Evolutionary conservation across 2,797 vertebrate genomes (phyloP).

Genomic region (Darevskia nairensis): DNA sequence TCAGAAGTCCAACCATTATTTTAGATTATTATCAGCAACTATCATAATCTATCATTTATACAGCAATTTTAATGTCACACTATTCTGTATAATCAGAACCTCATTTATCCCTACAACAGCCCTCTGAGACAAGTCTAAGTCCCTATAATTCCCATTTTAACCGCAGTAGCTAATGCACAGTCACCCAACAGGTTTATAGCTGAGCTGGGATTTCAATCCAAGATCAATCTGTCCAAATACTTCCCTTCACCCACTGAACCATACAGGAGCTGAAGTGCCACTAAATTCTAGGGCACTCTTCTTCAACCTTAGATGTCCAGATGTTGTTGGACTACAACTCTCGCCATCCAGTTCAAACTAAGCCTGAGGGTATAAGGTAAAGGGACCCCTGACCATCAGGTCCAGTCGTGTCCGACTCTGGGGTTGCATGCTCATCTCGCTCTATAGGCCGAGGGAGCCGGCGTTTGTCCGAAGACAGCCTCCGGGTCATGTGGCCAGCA

Average conservation of each 20-base stretch:
- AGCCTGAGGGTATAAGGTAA: too few relatives aligned
- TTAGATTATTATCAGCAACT: slow-evolving; percentile 41
- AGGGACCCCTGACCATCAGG: too few relatives aligned
- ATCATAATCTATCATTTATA: slow-evolving; percentile 32
- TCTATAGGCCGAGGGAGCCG: too few relatives aligned
- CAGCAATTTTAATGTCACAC: slow-evolving; percentile 6
- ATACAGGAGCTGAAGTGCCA: not conserved
- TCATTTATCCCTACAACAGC: not conserved
- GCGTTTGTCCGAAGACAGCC: too few relatives aligned
- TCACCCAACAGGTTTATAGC: too few relatives aligned
- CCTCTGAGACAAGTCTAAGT: not conserved
- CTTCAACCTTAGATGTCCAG: too few relatives aligned
- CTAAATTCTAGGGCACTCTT: not conserved
- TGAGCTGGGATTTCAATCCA: not conserved
- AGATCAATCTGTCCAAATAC: not conserved
- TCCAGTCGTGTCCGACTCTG: too few relatives aligned
- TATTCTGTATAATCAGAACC: slow-evolving; percentile 7
- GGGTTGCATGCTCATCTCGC: too few relatives aligned
- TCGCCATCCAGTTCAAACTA: too few relatives aligned
- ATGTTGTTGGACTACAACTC: too few relatives aligned
- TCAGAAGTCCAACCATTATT: slow-evolving; percentile 19
- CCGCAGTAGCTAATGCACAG: not conserved
- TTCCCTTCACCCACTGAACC: not conserved
- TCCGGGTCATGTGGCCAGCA: too few relatives aligned
- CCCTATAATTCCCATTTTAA: slow-evolving; percentile 3